Conservation (phyloP, 2,888 invertebrate genomes). For the Cremastinae sp. region DNA sequence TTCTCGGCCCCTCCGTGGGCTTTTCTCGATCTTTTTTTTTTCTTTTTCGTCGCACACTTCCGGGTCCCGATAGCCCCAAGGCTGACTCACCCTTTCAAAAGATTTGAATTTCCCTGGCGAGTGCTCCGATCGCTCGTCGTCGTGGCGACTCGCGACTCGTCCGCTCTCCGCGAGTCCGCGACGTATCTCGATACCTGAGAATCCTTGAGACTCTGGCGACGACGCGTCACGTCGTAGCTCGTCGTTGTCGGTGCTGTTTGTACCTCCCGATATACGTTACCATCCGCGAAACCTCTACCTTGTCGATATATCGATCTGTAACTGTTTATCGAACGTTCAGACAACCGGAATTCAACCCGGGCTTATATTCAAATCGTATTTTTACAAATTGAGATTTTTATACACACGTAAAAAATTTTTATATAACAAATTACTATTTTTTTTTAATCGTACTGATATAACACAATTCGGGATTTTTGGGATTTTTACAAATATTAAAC, state of each 20-base stretch:
- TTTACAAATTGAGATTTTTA: neutral
- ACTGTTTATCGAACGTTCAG: constrained; percentile 40
- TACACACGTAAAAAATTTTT: too few species aligned
- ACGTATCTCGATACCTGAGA: constrained; percentile 19
- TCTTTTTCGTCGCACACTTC: constrained; percentile 7
- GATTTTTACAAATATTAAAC: too few species aligned
- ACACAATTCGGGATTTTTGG: too few species aligned
- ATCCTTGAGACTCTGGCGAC: constrained; percentile 54
- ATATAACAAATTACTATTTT: too few species aligned
- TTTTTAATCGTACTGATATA: too few species aligned
- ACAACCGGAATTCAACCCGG: constrained; percentile 5
- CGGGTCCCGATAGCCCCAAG: neutral
- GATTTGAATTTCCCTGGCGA: constrained; percentile 28
- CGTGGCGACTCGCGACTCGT: constrained; percentile 16
- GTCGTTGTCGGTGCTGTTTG: constrained; percentile 60
- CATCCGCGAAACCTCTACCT: constrained; percentile 56
- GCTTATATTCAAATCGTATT: neutral
- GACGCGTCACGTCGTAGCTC: constrained; percentile 53
- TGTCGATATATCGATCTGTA: constrained; percentile 63
- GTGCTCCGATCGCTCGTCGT: constrained; percentile 25
- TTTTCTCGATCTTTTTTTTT: constrained; percentile 18
- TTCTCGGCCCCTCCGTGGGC: constrained; percentile 19
- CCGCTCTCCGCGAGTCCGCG: constrained; percentile 29
- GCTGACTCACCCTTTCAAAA: constrained; percentile 52
- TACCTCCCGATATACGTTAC: constrained; percentile 59